phyloP scores from a whole-genome alignment of 1,140 invertebrate genomes.

The Eueides isabella region DNA sequence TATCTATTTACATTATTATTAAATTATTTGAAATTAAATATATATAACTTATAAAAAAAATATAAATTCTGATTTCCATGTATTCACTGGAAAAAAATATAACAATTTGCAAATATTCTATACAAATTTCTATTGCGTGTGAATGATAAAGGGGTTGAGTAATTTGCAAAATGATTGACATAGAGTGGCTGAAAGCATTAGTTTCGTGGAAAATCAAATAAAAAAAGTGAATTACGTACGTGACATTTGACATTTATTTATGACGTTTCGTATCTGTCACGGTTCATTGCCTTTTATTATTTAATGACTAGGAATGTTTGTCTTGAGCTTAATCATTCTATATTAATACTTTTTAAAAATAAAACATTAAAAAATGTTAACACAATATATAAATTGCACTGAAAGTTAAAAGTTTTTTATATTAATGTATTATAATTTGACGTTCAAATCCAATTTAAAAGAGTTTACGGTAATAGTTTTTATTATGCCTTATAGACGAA shows the following conservation, averaged over 20 bases:
- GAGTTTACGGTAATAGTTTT: no score
- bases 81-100: background rate
- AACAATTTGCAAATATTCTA: background rate
- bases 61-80: background rate
- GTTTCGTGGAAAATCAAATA: conserved; percentile 6
- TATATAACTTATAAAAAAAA: background rate
- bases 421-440: no score
- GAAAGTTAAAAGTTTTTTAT: no score
- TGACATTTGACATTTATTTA: conserved; percentile 13
- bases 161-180: conserved; percentile 1
- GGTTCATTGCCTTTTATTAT: conserved; percentile 3
- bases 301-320: background rate
- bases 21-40: no score
- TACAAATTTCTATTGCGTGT: background rate
- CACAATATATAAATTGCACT: no score
- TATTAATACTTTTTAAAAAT: background rate
- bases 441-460: no score
- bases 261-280: background rate
- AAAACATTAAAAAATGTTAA: no score
- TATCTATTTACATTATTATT: no score
- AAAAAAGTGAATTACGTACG: background rate
- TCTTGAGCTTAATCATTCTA: background rate
- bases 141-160: background rate
- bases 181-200: background rate
- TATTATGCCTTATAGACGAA: no score